Conservation (phyloP, 2,888 invertebrate species). For the Drosophila rubida region DNA sequence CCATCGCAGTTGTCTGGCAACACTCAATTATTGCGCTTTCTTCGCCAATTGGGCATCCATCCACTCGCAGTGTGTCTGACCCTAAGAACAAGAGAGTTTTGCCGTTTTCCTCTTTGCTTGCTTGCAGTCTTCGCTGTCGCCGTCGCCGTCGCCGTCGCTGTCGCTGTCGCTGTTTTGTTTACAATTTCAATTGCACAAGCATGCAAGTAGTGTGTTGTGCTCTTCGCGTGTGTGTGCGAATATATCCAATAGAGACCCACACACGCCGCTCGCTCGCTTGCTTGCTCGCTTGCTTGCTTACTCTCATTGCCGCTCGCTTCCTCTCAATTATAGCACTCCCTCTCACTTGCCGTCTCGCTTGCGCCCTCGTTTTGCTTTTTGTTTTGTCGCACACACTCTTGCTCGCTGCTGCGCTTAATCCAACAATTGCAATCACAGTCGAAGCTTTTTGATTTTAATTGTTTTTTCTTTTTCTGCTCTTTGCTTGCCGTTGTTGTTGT, state of each 20-base stretch:
- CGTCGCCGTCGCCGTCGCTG: too few relatives aligned
- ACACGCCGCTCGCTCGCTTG: background rate
- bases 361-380: background rate
- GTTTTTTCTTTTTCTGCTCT: constrained; percentile 24
- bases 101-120: constrained; percentile 3
- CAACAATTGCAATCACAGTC: constrained; percentile 53
- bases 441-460: constrained; percentile 50
- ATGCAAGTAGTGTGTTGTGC: background rate
- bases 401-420: constrained; percentile 33
- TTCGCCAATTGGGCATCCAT: too few relatives aligned
- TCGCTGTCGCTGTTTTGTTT: constrained; percentile 32
- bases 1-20: too few relatives aligned
- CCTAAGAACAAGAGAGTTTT: background rate
- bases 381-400: background rate
- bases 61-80: too few relatives aligned
- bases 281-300: background rate
- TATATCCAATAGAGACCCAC: constrained; percentile 12
- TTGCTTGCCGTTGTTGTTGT: constrained; percentile 2
- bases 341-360: background rate
- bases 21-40: too few relatives aligned
- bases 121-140: constrained; percentile 14
- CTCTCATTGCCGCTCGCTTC: background rate
- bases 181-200: constrained; percentile 41
- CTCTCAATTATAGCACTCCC: constrained; percentile 6
- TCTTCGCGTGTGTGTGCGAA: background rate